Evolutionary conservation across 2,113 vertebrate genomes (phyloP).

Genomic region (Ceratotherium simum): DNA sequence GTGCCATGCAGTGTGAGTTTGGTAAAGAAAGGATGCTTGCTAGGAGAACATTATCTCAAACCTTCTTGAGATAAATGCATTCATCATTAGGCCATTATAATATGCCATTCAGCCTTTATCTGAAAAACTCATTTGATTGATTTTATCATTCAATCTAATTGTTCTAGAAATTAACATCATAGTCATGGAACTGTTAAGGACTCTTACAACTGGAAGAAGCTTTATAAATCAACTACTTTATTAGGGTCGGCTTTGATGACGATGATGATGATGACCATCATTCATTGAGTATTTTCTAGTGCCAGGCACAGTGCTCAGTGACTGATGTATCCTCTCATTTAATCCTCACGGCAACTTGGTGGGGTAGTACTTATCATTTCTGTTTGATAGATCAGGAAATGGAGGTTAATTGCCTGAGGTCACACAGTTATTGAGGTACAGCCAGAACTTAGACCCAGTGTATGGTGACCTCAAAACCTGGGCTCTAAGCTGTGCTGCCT

Average conservation of each 20-base stretch:
- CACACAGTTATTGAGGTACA: not conserved
- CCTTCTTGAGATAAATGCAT: not conserved
- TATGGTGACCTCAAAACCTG: not conserved
- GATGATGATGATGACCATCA: not conserved
- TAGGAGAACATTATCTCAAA: not conserved
- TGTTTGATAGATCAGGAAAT: constrained; percentile 1
- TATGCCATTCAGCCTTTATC: not conserved
- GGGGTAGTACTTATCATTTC: not conserved
- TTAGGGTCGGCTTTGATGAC: not conserved
- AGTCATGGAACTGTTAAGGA: not conserved
- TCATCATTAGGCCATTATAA: not conserved
- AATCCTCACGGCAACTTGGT: not conserved
- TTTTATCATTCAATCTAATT: constrained; percentile 19
- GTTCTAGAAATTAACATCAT: not conserved
- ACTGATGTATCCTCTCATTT: not conserved
- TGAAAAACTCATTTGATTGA: not conserved
- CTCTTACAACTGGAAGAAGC: not conserved
- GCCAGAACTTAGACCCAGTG: not conserved
- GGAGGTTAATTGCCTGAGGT: not conserved
- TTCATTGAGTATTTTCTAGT: not conserved
- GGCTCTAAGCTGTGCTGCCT: not conserved
- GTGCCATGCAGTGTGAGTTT: accelerated
- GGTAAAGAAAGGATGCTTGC: not conserved
- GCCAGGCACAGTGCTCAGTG: not conserved
- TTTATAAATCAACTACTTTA: not conserved